These are phyloP conservation scores for Electrophaes corylata DNA, from an alignment of 2,888 invertebrate genomes.

Conservation along the genomic window DNA sequence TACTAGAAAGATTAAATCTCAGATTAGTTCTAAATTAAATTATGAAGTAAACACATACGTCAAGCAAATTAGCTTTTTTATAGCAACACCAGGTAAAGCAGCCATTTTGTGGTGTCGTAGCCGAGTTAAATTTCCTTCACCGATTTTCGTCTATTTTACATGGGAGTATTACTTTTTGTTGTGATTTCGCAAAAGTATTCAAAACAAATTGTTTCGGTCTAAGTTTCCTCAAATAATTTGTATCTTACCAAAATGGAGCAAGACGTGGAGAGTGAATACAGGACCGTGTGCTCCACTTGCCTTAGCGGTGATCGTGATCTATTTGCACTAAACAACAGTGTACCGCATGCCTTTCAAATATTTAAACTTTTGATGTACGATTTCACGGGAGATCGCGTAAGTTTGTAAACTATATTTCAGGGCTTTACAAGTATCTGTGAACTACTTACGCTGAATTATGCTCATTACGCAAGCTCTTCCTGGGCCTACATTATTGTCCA, in stretches of 20 bases:
- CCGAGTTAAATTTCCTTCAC: constrained; percentile 64
- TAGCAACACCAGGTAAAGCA: constrained; percentile 73
- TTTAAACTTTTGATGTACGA: constrained; percentile 73
- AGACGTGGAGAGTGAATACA: constrained; percentile 66
- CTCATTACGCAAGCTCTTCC: neutral
- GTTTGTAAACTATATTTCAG: constrained; percentile 39
- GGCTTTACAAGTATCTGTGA: neutral
- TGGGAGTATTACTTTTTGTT: constrained; percentile 83
- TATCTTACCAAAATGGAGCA: constrained; percentile 74
- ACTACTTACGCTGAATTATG: neutral
- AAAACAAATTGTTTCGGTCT: constrained; percentile 48
- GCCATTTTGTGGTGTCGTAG: constrained; percentile 83
- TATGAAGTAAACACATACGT: neutral
- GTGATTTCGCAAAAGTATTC: constrained; percentile 66
- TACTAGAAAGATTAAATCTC: no score
- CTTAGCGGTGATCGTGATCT: constrained; percentile 71
- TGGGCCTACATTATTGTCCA: neutral
- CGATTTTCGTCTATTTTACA: constrained; percentile 82
- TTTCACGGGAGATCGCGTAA: constrained; percentile 72
- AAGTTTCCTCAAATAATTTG: constrained; percentile 39
- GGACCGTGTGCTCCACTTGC: constrained; percentile 68
- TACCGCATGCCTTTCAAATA: constrained; percentile 61
- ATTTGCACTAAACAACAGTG: constrained; percentile 55
- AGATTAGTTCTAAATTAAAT: no score
- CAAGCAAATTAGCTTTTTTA: neutral